Percentiles rank a stretch among this genome's conserved stretches.
Conservation (phyloP, 2,113 vertebrate species). For the Carassius carassius region DNA sequence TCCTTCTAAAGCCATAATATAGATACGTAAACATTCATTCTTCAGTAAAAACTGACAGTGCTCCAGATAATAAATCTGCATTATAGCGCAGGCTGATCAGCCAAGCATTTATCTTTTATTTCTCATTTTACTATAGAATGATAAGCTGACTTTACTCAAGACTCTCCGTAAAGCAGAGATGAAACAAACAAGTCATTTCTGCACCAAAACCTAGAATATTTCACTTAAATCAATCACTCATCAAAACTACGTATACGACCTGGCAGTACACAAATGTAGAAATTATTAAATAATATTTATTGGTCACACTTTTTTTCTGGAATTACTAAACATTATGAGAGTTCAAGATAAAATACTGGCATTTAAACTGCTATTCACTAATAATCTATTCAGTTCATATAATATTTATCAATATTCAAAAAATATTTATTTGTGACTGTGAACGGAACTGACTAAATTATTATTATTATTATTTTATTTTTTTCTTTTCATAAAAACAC, state of each 20-base stretch:
- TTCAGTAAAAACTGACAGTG: conserved; percentile 34
- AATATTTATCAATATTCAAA: too few relatives aligned
- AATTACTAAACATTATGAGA: background rate
- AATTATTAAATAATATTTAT: background rate
- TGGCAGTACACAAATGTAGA: background rate
- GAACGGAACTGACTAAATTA: background rate
- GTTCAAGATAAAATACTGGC: background rate
- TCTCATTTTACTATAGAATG: conserved; percentile 56
- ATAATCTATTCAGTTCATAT: background rate
- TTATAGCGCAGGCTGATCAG: conserved; percentile 44
- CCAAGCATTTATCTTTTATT: conserved; percentile 60
- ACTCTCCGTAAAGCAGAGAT: conserved; percentile 44
- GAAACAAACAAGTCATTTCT: background rate
- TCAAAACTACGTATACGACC: background rate
- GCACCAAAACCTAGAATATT: too few relatives aligned
- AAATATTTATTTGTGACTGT: background rate
- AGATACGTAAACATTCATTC: background rate
- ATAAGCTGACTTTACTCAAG: conserved; percentile 62
- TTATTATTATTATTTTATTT: too few relatives aligned
- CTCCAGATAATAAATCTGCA: conserved; percentile 34
- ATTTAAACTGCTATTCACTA: background rate
- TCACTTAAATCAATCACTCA: too few relatives aligned
- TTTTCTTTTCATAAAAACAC: background rate
- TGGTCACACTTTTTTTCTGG: background rate
- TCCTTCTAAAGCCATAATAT: background rate